Conservation (phyloP, 1,140 invertebrate species). For the Lineus longissimus region DNA sequence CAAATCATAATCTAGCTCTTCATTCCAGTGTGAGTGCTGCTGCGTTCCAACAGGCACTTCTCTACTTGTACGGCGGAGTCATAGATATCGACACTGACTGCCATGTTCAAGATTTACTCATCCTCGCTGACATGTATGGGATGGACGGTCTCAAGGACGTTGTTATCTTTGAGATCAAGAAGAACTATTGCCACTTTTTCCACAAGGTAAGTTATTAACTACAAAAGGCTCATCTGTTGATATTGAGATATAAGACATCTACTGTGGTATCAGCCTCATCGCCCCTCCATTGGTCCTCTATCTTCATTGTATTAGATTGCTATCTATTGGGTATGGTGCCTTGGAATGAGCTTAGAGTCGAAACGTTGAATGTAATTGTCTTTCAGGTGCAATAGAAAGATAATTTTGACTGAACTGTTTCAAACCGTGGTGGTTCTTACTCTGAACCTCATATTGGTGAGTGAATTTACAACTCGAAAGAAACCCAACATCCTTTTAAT, state of each 20-base stretch:
- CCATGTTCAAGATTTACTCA: conserved; percentile 78
- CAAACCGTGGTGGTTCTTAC: no score
- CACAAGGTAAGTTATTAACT: conserved; percentile 65
- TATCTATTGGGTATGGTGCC: not conserved
- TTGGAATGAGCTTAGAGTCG: no score
- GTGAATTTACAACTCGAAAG: no score
- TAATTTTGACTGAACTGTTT: no score
- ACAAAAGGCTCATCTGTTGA: not conserved
- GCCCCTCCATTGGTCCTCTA: no score
- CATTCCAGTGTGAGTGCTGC: conserved; percentile 70
- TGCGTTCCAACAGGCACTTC: conserved; percentile 80
- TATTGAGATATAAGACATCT: not conserved
- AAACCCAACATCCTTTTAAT: no score
- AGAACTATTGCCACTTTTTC: conserved; percentile 87
- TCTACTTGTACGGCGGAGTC: conserved; percentile 87
- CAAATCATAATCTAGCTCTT: conserved; percentile 20
- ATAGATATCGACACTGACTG: conserved; percentile 78
- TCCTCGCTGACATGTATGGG: conserved; percentile 80
- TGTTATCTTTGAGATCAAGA: conserved; percentile 78
- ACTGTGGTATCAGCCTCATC: not conserved
- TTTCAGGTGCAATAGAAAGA: no score
- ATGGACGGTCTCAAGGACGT: conserved; percentile 86
- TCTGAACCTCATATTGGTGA: no score
- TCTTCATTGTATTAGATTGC: not conserved
- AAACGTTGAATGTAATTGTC: no score